A percentile compares a stretch with the other conserved stretches of the same genome.
phyloP scores from a whole-genome alignment of 2,113 vertebrate species.

The Dendrocopos noguchii region DNA sequence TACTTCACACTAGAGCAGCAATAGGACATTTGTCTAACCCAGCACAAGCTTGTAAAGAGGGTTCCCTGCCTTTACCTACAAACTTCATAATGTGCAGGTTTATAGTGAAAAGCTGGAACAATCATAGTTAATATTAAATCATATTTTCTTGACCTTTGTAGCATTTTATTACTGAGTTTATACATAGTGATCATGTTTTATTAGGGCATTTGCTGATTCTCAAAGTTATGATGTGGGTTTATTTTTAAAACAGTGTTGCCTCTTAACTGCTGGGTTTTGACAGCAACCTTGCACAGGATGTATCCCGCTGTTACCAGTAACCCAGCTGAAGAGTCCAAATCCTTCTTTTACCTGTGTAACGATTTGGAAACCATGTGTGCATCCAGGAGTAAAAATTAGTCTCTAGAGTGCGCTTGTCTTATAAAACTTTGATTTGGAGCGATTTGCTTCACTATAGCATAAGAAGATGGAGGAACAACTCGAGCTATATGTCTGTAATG shows the following conservation, averaged over 20 bases:
- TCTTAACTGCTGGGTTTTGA: neutral
- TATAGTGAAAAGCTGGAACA: conserved; percentile 58
- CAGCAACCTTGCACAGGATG: neutral
- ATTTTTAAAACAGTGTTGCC: neutral
- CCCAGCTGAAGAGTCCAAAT: conserved; percentile 2
- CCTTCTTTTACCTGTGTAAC: neutral
- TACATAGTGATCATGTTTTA: conserved; percentile 52
- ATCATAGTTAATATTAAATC: conserved; percentile 68
- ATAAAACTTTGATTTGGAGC: conserved; percentile 44
- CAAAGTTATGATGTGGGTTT: neutral
- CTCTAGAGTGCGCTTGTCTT: conserved; percentile 42
- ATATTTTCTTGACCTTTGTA: conserved; percentile 72
- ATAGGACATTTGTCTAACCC: neutral
- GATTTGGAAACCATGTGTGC: neutral
- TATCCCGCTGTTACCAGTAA: conserved; percentile 40
- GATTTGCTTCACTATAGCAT: conserved; percentile 29
- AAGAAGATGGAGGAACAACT: conserved; percentile 43
- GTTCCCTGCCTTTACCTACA: neutral
- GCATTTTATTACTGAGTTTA: conserved; percentile 63
- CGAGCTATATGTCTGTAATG: neutral
- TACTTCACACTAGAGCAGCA: neutral
- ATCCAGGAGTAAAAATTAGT: neutral
- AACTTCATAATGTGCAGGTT: neutral
- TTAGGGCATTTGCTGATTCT: conserved; percentile 13
- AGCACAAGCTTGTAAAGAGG: neutral